Base-by-base conservation (phyloP, 2,888 invertebrate species). In the Drosophila merina region DNA sequence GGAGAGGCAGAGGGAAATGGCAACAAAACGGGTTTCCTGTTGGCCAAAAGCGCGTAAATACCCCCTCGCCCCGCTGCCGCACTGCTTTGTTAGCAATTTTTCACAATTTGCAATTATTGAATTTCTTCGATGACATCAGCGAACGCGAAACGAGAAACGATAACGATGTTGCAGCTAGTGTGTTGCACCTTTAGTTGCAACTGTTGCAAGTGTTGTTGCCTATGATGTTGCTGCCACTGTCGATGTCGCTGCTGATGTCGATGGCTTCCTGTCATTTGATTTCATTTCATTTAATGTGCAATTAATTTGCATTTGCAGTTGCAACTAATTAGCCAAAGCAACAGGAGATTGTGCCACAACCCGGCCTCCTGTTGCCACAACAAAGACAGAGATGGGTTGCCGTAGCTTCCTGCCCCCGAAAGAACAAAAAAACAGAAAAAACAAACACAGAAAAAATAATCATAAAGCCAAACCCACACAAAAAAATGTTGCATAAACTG, bases 91-190 rank as follows among this genome's bases (percentile, higher is more conserved):
- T 66, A 38, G 63, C 73, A 79, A 86, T 81, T 81, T 81, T 83
- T 76, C 79, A 82, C 76, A 69, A 77, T 79, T 77, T 79, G 77
- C 73, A 83, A 83, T 75, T 76, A 85, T 85, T 81, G 82, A 76
- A 82, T 81, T 82, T 86, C 86, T 81, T 79, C 69, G 72, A 81
- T 79, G 74, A 76, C 83, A 85, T 81, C 83, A 79, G 68, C 67
- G 50, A 67, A 45, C 42, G 57, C 20, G 51, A 38, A 38, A 26
- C 49, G 49, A 62, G 51, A 31, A 38, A 26, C 49, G 62, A 62
- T 57, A 57, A 57, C 57, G 45, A 57, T 33, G 28, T 36, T 45
- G 54, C 36, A 30, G 40, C 30, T 62, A 50, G 30, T 20, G 20
- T 48, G 48, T 38, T 38, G 52, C 30, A 8, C 14, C 12, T 44